These are phyloP conservation scores for Astropecten irregularis DNA, from an alignment of 53 echinoderm and acorn worm species.

Conservation along the genomic window DNA sequence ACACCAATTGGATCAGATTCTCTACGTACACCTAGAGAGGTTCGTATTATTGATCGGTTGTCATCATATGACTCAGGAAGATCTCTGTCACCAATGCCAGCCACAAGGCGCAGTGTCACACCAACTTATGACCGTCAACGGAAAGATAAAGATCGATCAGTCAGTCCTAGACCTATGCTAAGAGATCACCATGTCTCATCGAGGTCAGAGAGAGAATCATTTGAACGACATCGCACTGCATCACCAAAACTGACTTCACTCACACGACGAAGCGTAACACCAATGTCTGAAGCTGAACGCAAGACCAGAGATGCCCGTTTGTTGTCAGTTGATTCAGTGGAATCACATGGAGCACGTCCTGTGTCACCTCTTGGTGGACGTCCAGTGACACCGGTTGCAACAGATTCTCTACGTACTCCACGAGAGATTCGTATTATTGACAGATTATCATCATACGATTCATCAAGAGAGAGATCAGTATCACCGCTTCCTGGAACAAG, in stretches of 20 bases:
- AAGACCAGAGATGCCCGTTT: not conserved
- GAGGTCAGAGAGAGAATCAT: no score
- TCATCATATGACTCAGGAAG: not conserved
- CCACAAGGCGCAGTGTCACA: slow-evolving; percentile 31
- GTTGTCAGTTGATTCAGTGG: slow-evolving; percentile 21
- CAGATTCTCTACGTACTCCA: slow-evolving; percentile 32
- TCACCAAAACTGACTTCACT: slow-evolving; percentile 2
- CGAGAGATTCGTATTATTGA: slow-evolving; percentile 39
- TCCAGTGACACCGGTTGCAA: slow-evolving; percentile 38
- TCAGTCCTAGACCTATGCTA: no score
- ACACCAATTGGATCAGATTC: slow-evolving; percentile 45
- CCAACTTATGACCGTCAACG: not conserved
- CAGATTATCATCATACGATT: slow-evolving; percentile 4
- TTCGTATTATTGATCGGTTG: slow-evolving; percentile 39
- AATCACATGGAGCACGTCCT: slow-evolving; percentile 7
- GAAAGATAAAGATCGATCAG: no score
- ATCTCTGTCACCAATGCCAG: not conserved
- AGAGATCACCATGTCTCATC: no score
- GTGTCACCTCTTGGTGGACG: slow-evolving; percentile 3
- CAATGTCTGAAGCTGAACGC: slow-evolving; percentile 4
- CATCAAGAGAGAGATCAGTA: not conserved
- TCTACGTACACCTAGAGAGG: slow-evolving; percentile 32
- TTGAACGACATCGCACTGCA: not conserved
- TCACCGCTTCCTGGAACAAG: slow-evolving; percentile 10
- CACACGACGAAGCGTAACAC: not conserved